Conservation (phyloP, 37 sponge, comb jelly and placozoan species). For the Mnemiopsis leidyi region DNA sequence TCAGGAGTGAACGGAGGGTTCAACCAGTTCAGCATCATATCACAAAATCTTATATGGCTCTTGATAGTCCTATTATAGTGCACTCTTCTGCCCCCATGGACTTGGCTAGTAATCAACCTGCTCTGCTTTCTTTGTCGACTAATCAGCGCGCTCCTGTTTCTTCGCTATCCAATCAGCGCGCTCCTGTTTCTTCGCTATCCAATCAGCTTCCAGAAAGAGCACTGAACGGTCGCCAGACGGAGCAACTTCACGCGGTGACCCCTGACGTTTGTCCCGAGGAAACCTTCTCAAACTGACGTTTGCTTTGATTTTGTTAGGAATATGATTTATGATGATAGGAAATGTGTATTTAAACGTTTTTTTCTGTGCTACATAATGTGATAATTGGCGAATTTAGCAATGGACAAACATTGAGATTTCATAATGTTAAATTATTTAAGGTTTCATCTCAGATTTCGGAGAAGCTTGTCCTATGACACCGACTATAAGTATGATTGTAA, state of each 20-base stretch:
- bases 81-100: background rate
- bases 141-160: background rate
- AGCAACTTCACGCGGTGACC: background rate
- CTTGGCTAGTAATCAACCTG: background rate
- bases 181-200: background rate
- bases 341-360: too few species aligned
- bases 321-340: background rate
- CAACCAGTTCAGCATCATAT: background rate
- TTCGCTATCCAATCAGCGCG: background rate
- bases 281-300: background rate
- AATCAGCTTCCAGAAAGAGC: background rate
- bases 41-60: conserved; percentile 18
- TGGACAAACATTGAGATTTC: too few species aligned
- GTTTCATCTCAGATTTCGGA: too few species aligned
- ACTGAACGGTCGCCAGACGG: background rate
- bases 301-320: background rate
- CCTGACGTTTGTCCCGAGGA: conserved; percentile 25
- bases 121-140: background rate
- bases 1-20: background rate
- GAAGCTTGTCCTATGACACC: too few species aligned
- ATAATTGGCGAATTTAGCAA: too few species aligned
- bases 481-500: too few species aligned
- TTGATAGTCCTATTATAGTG: background rate
- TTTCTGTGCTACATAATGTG: too few species aligned
- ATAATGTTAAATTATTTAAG: too few species aligned